Base-by-base conservation (phyloP, 2,113 vertebrate species). In the Mesoclemmys tuberculata region DNA sequence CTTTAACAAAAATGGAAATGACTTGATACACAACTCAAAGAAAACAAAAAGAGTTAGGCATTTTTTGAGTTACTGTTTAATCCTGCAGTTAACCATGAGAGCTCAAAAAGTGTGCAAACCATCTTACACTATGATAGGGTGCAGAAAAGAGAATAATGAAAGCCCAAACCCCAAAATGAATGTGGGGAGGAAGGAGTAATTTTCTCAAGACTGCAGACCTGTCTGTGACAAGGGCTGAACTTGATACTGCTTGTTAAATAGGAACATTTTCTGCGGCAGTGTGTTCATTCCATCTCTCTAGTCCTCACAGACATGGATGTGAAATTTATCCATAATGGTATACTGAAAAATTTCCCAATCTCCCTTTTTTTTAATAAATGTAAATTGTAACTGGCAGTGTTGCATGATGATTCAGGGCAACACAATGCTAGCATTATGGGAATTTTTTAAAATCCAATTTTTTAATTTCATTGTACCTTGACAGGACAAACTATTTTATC, bases 51-150 rank as follows among this genome's bases (percentile, higher is more conserved):
- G 4, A 16, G 31, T 26, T 48, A 82, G 14, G 10, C 13, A 51
- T 82, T 96, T 93, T 91, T 87, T 93, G 56, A 90, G 64, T 19
- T 87, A 24, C 29, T 71, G 6, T 88, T 96, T 89, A 95, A 82
- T 93, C 75, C 44, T 90, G 48, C 12, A 52, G 51, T 52, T 52
- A 52, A 52, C 51, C 51, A 52, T 52, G 51, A 52, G 51, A 52
- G 16, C 14, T 52, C 51, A 52, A 18, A 44, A 95, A 94, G 38
- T 71, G 27, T 78, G 81, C 52, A 92, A 94, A 82, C 46, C 21
- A 22, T 49, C 7, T 88, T 75, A 56, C 41, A 52, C 46, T 81
- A 48, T 78, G 48, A 61, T 90, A 58, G 4, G n/a, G 49, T 87
- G 56, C 8, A 52, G 41, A 16, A 38, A 91, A 91, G 54, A 51